Conservation (phyloP, 2,113 vertebrate species). For the Felis catus region F.catus_Fca126_mat1.0 CM031423.1:61291001-61291500, state of each 20-base stretch:
- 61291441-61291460: neutral
- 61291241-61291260: neutral
- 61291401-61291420: neutral
- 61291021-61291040: neutral
- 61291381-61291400: neutral
- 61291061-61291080: neutral
- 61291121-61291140: neutral
- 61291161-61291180: neutral
- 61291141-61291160: neutral
- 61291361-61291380: neutral
- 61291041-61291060: slow-evolving; percentile 17
- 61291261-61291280: neutral
- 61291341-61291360: neutral
- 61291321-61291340: neutral
- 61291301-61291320: neutral
- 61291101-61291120: neutral
- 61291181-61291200: neutral
- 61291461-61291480: neutral
- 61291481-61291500: neutral
- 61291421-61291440: neutral
- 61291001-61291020: slow-evolving; percentile 44
- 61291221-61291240: neutral
- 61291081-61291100: neutral
- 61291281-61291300: neutral
- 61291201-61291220: neutral